These are phyloP conservation scores for Sialia sialis DNA, from an alignment of 2,113 vertebrate genomes.

Conservation along the genomic window DNA sequence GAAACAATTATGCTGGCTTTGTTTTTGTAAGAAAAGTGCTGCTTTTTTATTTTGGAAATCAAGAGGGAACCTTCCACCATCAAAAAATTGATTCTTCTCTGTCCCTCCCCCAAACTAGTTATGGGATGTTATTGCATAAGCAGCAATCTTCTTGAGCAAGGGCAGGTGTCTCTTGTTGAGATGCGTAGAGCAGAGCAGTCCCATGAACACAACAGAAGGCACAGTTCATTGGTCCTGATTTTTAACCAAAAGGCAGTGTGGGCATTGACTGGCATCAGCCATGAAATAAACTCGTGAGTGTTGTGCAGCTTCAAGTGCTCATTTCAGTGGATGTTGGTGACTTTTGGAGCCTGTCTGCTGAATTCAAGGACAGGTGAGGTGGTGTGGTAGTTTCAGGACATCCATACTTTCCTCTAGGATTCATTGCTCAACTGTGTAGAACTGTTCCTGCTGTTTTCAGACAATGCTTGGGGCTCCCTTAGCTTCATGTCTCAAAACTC, in stretches of 20 bases:
- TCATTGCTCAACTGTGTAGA: not conserved
- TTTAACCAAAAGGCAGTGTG: not conserved
- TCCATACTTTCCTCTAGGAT: not conserved
- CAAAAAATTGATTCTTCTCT: not conserved
- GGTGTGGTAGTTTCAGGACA: too few species aligned
- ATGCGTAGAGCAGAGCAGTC: not conserved
- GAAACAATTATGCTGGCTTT: not conserved
- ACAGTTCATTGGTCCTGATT: not conserved
- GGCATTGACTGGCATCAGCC: not conserved
- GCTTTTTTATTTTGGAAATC: not conserved
- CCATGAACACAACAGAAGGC: not conserved
- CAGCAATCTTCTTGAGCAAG: not conserved
- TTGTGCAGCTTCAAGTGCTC: not conserved
- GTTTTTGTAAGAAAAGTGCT: not conserved
- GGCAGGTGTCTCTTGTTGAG: not conserved
- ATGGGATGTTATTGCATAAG: not conserved
- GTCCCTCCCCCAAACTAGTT: not conserved
- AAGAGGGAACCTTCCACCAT: not conserved
- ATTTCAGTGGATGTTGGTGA: not conserved
- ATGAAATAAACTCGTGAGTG: not conserved
- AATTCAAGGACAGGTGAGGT: not conserved
- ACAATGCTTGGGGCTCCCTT: not conserved
- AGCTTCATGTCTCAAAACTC: not conserved
- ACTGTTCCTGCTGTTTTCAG: not conserved
- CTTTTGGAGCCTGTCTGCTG: not conserved